These are phyloP conservation scores for Grammomys dolichurus DNA, from an alignment of 2,113 vertebrate species.

Conservation along the genomic window DNA sequence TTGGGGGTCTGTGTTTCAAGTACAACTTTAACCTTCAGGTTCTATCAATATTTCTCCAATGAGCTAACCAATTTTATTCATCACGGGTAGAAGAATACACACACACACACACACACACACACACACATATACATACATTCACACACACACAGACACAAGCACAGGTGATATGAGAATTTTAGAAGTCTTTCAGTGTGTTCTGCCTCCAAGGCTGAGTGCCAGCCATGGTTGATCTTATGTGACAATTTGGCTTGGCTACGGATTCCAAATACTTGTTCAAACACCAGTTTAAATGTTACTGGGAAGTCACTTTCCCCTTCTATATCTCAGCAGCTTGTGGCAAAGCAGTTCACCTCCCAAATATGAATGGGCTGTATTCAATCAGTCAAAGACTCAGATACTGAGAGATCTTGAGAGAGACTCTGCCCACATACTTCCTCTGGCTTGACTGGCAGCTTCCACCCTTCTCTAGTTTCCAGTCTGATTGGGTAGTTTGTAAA, in stretches of 20 bases:
- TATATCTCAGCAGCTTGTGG: neutral
- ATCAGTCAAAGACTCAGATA: neutral
- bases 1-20: neutral
- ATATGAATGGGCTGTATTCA: neutral
- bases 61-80: neutral
- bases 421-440: neutral
- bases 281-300: neutral
- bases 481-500: fast-evolving
- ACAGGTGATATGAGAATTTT: neutral
- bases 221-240: neutral
- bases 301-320: neutral
- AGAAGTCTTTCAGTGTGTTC: fast-evolving
- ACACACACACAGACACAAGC: neutral
- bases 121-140: neutral
- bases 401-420: too few species aligned
- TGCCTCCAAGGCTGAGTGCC: fast-evolving
- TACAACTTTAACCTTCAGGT: neutral
- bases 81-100: neutral
- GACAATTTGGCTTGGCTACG: neutral
- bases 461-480: neutral
- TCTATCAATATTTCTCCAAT: neutral
- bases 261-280: neutral
- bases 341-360: neutral
- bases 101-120: neutral
- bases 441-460: neutral